Percentiles rank a stretch among this genome's conserved stretches.
phyloP scores from a whole-genome alignment of 2,888 invertebrate genomes.

The Cheilosia variabilis region DNA sequence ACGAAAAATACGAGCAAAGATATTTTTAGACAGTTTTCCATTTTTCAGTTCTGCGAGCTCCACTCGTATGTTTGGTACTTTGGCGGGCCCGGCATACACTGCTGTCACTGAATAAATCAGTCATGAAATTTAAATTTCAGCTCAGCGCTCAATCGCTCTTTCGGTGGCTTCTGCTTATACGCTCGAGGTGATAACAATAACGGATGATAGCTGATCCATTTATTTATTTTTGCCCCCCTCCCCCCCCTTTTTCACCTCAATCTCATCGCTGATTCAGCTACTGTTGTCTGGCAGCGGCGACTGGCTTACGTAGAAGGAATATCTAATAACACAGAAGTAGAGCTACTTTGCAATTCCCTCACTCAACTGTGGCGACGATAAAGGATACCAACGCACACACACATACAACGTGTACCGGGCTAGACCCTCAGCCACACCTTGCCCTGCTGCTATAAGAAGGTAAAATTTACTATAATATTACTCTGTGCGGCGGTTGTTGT shows the following conservation, averaged over 20 bases:
- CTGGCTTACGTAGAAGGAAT: conserved; percentile 14
- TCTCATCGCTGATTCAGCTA: conserved; percentile 6
- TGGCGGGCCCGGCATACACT: not conserved
- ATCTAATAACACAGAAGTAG: conserved; percentile 31
- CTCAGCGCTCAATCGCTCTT: conserved; percentile 3
- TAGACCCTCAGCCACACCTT: conserved; percentile 40
- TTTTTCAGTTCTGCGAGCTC: conserved; percentile 19
- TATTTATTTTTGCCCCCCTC: too few relatives aligned
- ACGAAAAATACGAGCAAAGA: conserved; percentile 4
- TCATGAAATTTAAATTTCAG: conserved; percentile 39
- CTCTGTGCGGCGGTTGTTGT: conserved; percentile 9
- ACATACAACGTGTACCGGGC: not conserved
- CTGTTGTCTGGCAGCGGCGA: conserved; percentile 2
- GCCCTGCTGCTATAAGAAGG: conserved; percentile 1
- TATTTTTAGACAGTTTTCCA: conserved; percentile 36
- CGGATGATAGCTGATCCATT: conserved; percentile 23
- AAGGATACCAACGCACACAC: conserved; percentile 32
- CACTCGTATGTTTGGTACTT: not conserved
- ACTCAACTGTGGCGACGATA: conserved; percentile 9
- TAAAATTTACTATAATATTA: conserved; percentile 13
- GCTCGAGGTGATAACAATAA: conserved; percentile 24
- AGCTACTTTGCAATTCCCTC: conserved; percentile 33
- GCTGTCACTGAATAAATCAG: conserved; percentile 30
- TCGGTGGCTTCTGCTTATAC: conserved; percentile 2
- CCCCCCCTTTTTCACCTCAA: not conserved